These are phyloP conservation scores for Vidua macroura DNA, from an alignment of 2,113 vertebrate species.

Conservation along the genomic window DNA sequence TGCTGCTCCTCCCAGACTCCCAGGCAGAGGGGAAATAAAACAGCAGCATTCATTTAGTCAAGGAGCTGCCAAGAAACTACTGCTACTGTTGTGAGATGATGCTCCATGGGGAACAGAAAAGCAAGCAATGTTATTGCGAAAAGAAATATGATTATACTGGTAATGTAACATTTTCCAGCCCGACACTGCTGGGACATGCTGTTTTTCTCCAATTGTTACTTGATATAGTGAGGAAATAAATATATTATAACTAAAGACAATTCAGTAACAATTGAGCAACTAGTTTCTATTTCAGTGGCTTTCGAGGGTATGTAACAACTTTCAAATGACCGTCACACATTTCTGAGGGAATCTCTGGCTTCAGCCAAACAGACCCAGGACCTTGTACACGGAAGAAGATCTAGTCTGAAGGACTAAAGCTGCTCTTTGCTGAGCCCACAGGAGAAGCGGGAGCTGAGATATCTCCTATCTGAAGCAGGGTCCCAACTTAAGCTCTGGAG, in stretches of 20 bases:
- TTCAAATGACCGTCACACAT: not conserved
- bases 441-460: fast-evolving
- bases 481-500: constrained; percentile 77
- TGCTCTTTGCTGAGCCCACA: not conserved
- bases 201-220: not conserved
- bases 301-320: not conserved
- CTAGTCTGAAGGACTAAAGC: not conserved
- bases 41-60: not conserved
- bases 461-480: constrained; percentile 76
- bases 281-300: not conserved
- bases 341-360: not conserved
- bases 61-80: not conserved
- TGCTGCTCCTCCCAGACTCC: not conserved
- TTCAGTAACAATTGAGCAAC: not conserved
- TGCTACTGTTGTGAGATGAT: not conserved
- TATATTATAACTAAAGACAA: not conserved
- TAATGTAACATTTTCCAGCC: not conserved
- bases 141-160: not conserved
- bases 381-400: not conserved
- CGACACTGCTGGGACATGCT: not conserved
- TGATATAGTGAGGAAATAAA: not conserved
- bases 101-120: not conserved
- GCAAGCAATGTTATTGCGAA: not conserved
- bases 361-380: not conserved
- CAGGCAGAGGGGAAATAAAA: not conserved